phyloP scores from a whole-genome alignment of 2,797 vertebrate genomes.

The Chiroxiphia lanceolata region DNA sequence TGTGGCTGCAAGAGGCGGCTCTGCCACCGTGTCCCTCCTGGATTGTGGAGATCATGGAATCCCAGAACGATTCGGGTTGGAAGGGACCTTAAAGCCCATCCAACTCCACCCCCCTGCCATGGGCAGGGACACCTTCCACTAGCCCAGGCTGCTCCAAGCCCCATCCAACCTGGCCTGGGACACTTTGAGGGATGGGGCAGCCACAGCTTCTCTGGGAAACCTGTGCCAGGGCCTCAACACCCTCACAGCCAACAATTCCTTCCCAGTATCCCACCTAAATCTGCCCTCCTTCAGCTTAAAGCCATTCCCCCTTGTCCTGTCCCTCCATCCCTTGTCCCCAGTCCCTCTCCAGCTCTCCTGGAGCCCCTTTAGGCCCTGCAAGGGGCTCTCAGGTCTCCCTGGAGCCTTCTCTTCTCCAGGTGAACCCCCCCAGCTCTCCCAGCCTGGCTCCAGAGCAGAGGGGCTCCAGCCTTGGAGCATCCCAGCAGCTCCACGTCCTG shows the following conservation, averaged over 20 bases:
- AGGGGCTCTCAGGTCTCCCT: neutral
- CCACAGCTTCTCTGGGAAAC: neutral
- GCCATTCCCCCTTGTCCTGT: neutral
- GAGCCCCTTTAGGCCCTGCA: neutral
- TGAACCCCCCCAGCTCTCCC: neutral
- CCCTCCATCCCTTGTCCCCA: neutral
- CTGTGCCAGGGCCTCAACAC: neutral
- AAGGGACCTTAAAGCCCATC: neutral
- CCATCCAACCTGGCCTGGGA: neutral
- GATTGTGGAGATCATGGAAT: neutral
- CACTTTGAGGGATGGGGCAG: neutral
- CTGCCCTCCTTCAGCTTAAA: neutral
- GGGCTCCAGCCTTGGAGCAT: neutral
- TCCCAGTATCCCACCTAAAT: neutral
- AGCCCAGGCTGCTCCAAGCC: neutral
- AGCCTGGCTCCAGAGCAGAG: neutral
- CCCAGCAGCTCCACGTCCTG: neutral
- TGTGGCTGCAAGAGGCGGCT: neutral
- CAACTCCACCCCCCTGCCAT: rapidly evolving
- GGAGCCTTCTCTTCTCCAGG: neutral
- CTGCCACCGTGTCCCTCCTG: neutral
- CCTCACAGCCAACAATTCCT: neutral
- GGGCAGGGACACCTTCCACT: neutral
- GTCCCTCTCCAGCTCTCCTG: neutral
- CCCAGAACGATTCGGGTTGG: too few species aligned